phyloP scores from a whole-genome alignment of 2,113 vertebrate species.

The Elaphurus davidianus region DNA sequence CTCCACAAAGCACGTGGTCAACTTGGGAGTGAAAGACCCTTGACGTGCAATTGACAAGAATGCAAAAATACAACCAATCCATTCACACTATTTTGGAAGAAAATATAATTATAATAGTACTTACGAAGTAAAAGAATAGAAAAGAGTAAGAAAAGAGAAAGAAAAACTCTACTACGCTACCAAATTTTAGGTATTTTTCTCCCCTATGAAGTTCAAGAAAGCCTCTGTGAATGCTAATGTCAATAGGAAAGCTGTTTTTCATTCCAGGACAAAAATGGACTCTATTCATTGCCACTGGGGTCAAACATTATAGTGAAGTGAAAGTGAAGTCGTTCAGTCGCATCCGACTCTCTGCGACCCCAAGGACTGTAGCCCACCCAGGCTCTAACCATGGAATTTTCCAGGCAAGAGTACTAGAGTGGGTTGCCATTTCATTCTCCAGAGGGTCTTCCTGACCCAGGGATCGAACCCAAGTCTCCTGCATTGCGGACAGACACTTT shows the following conservation, averaged over 20 bases:
- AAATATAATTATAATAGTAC: neutral
- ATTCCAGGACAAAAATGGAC: neutral
- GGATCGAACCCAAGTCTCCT: neutral
- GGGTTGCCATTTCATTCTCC: neutral
- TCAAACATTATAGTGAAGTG: neutral
- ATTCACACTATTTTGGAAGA: neutral
- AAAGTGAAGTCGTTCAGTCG: neutral
- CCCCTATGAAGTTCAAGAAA: constrained; percentile 2
- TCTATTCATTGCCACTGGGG: neutral
- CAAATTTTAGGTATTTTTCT: neutral
- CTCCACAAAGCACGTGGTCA: neutral
- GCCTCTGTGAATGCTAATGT: neutral
- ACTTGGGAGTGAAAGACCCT: neutral
- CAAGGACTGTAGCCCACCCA: neutral
- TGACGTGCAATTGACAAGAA: neutral
- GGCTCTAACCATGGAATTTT: neutral
- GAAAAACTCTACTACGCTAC: neutral
- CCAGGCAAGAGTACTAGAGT: neutral
- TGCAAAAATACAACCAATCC: neutral
- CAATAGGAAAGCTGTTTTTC: neutral
- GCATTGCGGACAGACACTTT: neutral
- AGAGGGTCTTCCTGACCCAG: neutral
- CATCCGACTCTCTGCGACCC: neutral
- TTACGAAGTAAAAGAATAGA: neutral
- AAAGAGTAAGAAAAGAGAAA: neutral